Evolutionary conservation across 92 coral and sea anemone species (phyloP), one percentile per base, ranked within the genome.

Genomic region (Porites divaricata): DNA sequence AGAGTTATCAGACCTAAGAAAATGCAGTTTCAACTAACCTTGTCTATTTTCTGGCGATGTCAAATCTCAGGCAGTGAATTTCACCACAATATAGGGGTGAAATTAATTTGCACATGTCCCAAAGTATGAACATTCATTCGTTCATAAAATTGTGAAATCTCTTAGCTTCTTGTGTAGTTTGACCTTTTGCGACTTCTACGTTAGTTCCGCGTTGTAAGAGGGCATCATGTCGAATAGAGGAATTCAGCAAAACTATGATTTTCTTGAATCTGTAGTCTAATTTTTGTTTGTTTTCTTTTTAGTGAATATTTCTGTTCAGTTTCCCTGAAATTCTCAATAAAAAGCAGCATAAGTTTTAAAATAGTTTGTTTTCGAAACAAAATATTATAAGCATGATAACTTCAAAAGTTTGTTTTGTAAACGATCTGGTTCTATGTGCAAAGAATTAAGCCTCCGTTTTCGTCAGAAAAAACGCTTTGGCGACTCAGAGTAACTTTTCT

Each of bases 341-440:
- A 11, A 54, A 15, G 59, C 16, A 54, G 59, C 59, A 9, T 2
- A 54, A 54, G 59, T 11, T 54, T 11, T 15, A 54, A 54, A 54
- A 54, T 15, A 54, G 59, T 54, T 54, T 54, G 59, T 54, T 54
- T 54, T 54, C 59, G 10, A 35, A 35, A 15, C 16, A 54, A 54
- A 11, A 54, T 54, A 54, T 54, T 54, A 54, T 54, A 54, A 54
- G 59, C 59, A 11, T 54, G 59, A 15, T 54, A 54, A 54, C 45
- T 54, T 54, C 4, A 54, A 54, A 11, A 54, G 59, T 54, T 54
- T 9, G 59, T 54, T 54, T 35, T 35, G 45, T 15, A 54, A 54
- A 15, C 16, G 59, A 54, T 79, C 84, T 79, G 84, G 52, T 79
- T 71, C 20, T 53, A 26, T 67, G 22, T 53, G 73, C 14, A 26